Base-by-base conservation (phyloP, 2,888 invertebrate genomes). In the Anthophora plumipes region DNA sequence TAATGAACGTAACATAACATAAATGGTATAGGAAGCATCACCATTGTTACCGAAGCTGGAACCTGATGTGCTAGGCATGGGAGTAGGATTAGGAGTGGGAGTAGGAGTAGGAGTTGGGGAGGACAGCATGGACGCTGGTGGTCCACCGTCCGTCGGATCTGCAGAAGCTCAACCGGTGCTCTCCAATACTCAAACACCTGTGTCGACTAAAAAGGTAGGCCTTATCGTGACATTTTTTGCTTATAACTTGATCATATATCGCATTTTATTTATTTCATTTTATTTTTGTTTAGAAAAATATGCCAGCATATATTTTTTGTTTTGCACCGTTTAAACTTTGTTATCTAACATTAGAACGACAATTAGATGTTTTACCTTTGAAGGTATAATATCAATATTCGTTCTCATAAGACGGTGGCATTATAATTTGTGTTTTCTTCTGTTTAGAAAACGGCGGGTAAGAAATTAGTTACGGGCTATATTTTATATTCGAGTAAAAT, bases 401-500 rank as follows among this genome's bases (percentile, higher is more conserved):
- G 68, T 79, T 82, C 17, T 14, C 43, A 83, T 66, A 43, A 76
- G 43, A 73, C 83, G 78, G 83, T 85, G 84, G 73, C 85, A 88
- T 92, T 92, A 90, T 91, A 92, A 91, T 91, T 91, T 91, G 88
- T 91, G 86, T 91, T 87, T 91, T 92, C 89, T 91, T 92, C 91
- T 92, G 91, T 93, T 93, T 92, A 93, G 93, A 93, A 93, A 93
- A 87, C 92, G 82, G 87, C 95, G 91, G 96, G 96, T 88, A 97
- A 97, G 94, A 97, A 97, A 94, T 95, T 97, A 83, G 97, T 97
- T 89, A 99, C 99, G 79, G 99, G 99, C 11, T 99, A 99, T 94
- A 99, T 99, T 88, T 95, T 99, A 79, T 99, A 99, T 94, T 99
- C 99, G 55, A 97, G 99, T 91, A 99, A 99, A 94, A 97, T 98